phyloP scores from a whole-genome alignment of 2,888 invertebrate species.

The Homarus gammarus region DNA sequence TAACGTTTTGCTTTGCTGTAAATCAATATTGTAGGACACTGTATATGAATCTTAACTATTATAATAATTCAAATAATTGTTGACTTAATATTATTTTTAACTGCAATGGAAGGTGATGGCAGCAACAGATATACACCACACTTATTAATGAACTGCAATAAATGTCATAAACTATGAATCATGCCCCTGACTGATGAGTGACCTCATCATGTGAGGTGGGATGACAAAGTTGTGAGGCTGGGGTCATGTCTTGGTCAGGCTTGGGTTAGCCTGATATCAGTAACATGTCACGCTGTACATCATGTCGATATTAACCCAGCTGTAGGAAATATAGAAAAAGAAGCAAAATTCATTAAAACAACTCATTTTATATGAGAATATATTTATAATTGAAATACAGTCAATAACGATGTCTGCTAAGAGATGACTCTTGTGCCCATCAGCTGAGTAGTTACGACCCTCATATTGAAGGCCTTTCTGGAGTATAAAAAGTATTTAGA shows the following conservation, averaged over 20 bases:
- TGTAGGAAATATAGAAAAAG: not conserved
- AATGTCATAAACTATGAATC: constrained; percentile 4
- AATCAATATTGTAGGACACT: not conserved
- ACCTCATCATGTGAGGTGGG: constrained; percentile 25
- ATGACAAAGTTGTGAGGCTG: constrained; percentile 34
- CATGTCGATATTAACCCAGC: not conserved
- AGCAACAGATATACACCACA: constrained; percentile 11
- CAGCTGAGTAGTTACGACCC: constrained; percentile 39
- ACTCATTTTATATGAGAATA: too few species aligned
- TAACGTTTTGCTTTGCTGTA: not conserved
- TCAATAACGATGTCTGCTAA: not conserved
- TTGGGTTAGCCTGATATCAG: not conserved
- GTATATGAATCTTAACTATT: not conserved
- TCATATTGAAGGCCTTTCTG: constrained; percentile 30
- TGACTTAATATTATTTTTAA: not conserved
- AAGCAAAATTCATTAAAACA: not conserved
- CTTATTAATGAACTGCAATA: not conserved
- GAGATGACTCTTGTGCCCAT: constrained; percentile 24
- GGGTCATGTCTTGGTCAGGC: constrained; percentile 9
- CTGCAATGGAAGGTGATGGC: constrained; percentile 55
- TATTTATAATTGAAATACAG: not conserved
- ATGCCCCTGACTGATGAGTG: constrained; percentile 33
- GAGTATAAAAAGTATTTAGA: constrained; percentile 11
- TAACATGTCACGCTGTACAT: not conserved
- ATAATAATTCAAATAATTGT: not conserved